A percentile compares a stretch with the other conserved stretches of the same genome.
These are phyloP conservation scores for Eupithecia exiguata DNA, from an alignment of 2,888 invertebrate species.

Conservation along the genomic window DNA sequence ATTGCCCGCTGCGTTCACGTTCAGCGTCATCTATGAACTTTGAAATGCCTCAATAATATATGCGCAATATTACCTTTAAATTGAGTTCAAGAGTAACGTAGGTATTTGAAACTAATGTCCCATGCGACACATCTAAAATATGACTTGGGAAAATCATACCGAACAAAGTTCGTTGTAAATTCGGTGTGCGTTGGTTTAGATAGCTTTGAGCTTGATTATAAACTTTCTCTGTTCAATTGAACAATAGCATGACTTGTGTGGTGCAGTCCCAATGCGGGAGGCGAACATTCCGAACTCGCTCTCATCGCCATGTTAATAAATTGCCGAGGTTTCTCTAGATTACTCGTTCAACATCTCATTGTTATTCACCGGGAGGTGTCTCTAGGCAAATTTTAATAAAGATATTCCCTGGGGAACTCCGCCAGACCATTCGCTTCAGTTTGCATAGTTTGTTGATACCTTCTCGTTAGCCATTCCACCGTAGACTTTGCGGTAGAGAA, in stretches of 20 bases:
- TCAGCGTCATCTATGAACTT: conserved; percentile 37
- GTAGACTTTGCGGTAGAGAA: conserved; percentile 25
- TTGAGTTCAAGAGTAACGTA: not conserved
- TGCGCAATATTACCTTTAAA: not conserved
- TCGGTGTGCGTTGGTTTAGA: conserved; percentile 6
- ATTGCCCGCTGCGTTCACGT: conserved; percentile 51
- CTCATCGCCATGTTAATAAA: conserved; percentile 36
- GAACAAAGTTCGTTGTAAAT: not conserved
- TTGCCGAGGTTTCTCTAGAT: conserved; percentile 36
- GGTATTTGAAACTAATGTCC: not conserved
- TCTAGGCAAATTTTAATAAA: conserved; percentile 46
- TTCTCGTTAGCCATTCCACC: conserved; percentile 41
- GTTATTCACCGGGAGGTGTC: conserved; percentile 38
- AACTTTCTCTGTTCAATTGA: conserved; percentile 24
- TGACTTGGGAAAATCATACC: conserved; percentile 1
- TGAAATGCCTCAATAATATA: conserved; percentile 17
- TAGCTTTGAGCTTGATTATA: conserved; percentile 18
- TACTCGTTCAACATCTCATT: conserved; percentile 36
- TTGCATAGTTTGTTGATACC: conserved; percentile 43
- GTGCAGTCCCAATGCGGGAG: conserved; percentile 21
- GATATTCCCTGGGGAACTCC: conserved; percentile 39
- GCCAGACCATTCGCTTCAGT: conserved; percentile 38
- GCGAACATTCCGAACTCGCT: conserved; percentile 15
- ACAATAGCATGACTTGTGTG: conserved; percentile 15
- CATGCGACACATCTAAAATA: not conserved